Conservation (phyloP, 2,113 vertebrate genomes). For the Tragelaphus scriptus region DNA sequence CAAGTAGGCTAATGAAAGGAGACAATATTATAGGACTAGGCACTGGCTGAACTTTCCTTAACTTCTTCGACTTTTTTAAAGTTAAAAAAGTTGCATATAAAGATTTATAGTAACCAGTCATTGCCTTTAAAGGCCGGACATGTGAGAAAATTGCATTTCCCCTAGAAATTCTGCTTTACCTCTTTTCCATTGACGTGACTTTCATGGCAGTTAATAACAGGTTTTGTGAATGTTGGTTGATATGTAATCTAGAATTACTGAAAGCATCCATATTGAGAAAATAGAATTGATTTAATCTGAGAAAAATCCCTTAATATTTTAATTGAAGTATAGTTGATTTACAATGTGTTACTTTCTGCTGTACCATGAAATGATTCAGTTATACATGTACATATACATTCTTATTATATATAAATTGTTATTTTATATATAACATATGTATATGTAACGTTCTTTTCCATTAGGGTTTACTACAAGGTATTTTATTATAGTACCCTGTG, state of each 20-base stretch:
- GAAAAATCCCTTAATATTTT: background rate
- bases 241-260: background rate
- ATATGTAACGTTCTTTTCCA: background rate
- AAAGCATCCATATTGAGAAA: background rate
- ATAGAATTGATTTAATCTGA: conserved; percentile 20
- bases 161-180: background rate
- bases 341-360: background rate
- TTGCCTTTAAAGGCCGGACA: background rate
- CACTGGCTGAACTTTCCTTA: background rate
- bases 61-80: background rate
- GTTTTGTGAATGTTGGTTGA: background rate
- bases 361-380: background rate
- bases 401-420: background rate
- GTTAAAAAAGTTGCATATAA: background rate
- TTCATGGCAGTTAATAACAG: background rate
- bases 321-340: background rate
- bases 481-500: background rate
- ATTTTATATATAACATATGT: background rate
- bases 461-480: background rate
- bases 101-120: background rate
- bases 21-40: background rate
- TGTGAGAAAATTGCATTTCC: background rate
- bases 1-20: background rate
- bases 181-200: background rate
- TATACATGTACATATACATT: background rate